These are phyloP conservation scores for Procambarus virginalis DNA, from an alignment of 1,140 invertebrate genomes.

Conservation along the genomic window DNA sequence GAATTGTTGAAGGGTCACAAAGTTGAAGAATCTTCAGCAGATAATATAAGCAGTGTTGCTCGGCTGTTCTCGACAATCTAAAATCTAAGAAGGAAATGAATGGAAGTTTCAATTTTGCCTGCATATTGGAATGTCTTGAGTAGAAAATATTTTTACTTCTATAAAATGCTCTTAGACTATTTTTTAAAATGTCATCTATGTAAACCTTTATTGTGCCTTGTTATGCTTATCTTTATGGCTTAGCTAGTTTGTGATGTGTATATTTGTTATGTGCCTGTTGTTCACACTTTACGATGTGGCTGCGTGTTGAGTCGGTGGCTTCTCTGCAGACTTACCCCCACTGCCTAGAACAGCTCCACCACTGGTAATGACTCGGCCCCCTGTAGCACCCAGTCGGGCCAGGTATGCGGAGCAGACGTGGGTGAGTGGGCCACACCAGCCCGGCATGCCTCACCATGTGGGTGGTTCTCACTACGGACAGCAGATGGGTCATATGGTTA, in stretches of 20 bases:
- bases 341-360: conserved; percentile 63
- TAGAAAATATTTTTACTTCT: no score
- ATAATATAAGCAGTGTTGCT: no score
- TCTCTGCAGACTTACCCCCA: conserved; percentile 65
- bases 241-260: conserved; percentile 29
- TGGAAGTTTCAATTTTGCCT: no score
- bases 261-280: conserved; percentile 37
- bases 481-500: conserved; percentile 51
- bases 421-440: conserved; percentile 42
- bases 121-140: no score
- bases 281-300: conserved; percentile 3
- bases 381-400: conserved; percentile 53
- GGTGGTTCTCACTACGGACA: conserved; percentile 41
- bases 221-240: conserved; percentile 27
- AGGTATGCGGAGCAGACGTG: conserved; percentile 38
- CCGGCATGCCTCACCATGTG: conserved; percentile 51
- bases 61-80: no score
- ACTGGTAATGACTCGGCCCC: conserved; percentile 53
- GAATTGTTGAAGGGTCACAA: no score
- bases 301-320: conserved; percentile 50
- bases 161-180: no score
- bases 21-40: no score
- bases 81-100: no score
- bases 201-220: no score
- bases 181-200: neutral